Base-by-base conservation (phyloP, 2,113 vertebrate species). In the Limanda limanda region DNA sequence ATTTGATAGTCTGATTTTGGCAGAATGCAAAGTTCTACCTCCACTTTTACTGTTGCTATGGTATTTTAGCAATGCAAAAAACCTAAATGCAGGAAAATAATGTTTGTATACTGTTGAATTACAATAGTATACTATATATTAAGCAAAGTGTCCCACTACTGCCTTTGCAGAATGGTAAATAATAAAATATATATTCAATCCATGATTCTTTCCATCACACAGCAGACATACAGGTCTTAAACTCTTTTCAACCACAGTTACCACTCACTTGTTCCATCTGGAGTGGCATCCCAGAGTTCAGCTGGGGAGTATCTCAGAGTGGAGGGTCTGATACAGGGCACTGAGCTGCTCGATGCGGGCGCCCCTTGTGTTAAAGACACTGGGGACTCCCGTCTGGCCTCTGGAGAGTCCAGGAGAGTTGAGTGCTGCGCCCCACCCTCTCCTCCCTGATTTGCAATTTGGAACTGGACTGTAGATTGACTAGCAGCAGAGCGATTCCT, bases 281-380 rank as follows among this genome's bases (percentile, higher is more conserved):
- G 66, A 40, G 84, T 82, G 35, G 70, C 55, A 48, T 94, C 91
- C 92, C 93, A 92, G 78, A 83, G 71, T 23, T 91, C 91, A 69
- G 78, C 86, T 5, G 90, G 69, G 21, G 92, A 90, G 86, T 94
- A 93, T 68, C 88, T 94, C 68, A 94, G 81, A 60, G 91, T 92
- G 58, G 92, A 94, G 23, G 92, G 93, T 59, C 91, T 90, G 54
- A 90, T 85, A 59, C 89, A 94, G 68, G 91, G 74, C 17, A 78
- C 80, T 3, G 88, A 71, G 66, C 52, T 86, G 76, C 71, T 81
- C 15, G 74, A 42, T 47, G 78, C 27, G 35, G 86, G 35, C n/a
- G 66, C 59, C 65, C 86, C 90, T 83, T 88, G 92, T 17, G 31
- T 63, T 21, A 56, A 64, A 71, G 88, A 54, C 35, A 70, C 57